Evolutionary conservation across 2,888 invertebrate genomes (phyloP), one percentile per base, ranked within the genome.

Genomic region (Melitaea athalia): DNA sequence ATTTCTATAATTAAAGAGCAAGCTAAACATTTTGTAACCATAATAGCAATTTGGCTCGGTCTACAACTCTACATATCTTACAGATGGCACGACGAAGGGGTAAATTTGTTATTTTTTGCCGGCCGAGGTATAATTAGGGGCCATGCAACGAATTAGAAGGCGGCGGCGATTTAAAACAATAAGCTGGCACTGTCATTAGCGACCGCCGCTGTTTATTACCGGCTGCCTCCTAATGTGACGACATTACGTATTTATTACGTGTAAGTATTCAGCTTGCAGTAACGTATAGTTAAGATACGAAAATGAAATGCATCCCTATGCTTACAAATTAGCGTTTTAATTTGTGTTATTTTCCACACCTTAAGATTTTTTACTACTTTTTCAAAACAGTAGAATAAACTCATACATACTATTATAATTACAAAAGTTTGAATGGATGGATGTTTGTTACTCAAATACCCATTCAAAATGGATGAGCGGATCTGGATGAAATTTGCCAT

Each of bases 121-220:
- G 63, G 45, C 47, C 14, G 68, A 77, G 75, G 75, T 70, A 84
- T 91, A 91, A 92, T 92, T 87, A 89, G 82, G 85, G 86, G 84
- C 85, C 84, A 87, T 85, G 80, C 80, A 84, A 80, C 81, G 79
- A 86, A 91, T 92, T 89, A 91, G 84, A 89, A 87, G 87, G 90
- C 89, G 90, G 92, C 82, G 79, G 84, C 85, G 85, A 87, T 91
- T 86, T 91, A 91, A 92, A 92, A 92, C 92, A 92, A 92, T 92
- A 88, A 88, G 78, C 85, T 80, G 78, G 82, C 82, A 78, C 87
- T 79, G 86, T 88, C 88, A 91, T 91, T 89, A 91, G 85, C 74
- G 72, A 63, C 74, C 82, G 81, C 79, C 84, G 83, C 79, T 81
- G 82, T 84, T 80, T 85, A 85, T 86, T 82, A 79, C 79, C 72